Evolutionary conservation across 2,888 invertebrate species (phyloP).

Genomic region (Stegophylla sp.): DNA sequence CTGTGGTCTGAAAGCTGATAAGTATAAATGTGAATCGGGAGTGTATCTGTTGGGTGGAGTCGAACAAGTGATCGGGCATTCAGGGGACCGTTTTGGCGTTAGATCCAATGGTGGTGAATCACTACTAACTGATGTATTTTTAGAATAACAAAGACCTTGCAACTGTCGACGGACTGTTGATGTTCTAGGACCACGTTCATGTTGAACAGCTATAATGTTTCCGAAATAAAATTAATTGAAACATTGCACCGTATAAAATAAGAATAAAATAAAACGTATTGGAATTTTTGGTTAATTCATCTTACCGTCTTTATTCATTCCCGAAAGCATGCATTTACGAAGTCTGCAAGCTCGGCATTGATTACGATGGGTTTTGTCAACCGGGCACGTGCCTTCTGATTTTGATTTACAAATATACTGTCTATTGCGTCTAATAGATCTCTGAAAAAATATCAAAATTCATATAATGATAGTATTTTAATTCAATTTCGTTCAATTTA

Average conservation of each 20-base stretch:
- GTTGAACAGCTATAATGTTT: constrained; percentile 86
- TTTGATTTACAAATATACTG: constrained; percentile 95
- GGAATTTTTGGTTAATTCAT: constrained; percentile 8
- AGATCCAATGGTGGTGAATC: constrained; percentile 62
- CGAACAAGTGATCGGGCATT: constrained; percentile 58
- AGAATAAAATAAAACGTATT: too few relatives aligned
- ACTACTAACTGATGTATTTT: constrained; percentile 60
- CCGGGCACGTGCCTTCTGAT: constrained; percentile 81
- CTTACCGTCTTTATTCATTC: constrained; percentile 95
- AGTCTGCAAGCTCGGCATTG: constrained; percentile 95
- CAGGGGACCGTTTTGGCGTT: constrained; percentile 57
- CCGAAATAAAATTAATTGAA: constrained; percentile 60
- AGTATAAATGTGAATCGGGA: constrained; percentile 44
- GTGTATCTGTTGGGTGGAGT: constrained; percentile 29
- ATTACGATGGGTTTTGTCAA: constrained; percentile 95
- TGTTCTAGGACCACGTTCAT: constrained; percentile 95
- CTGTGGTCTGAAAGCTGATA: constrained; percentile 51
- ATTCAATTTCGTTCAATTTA: too few relatives aligned
- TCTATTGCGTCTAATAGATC: constrained; percentile 93
- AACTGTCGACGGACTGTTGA: constrained; percentile 93
- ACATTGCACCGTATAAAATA: neutral
- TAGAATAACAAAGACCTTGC: constrained; percentile 69
- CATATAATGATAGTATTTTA: neutral
- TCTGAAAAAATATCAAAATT: constrained; percentile 72
- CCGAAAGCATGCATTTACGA: constrained; percentile 85